Percentiles rank a stretch among this genome's conserved stretches.
These are phyloP conservation scores for Oedothorax gibbosus DNA, from an alignment of 1,140 invertebrate species.

Conservation along the genomic window DNA sequence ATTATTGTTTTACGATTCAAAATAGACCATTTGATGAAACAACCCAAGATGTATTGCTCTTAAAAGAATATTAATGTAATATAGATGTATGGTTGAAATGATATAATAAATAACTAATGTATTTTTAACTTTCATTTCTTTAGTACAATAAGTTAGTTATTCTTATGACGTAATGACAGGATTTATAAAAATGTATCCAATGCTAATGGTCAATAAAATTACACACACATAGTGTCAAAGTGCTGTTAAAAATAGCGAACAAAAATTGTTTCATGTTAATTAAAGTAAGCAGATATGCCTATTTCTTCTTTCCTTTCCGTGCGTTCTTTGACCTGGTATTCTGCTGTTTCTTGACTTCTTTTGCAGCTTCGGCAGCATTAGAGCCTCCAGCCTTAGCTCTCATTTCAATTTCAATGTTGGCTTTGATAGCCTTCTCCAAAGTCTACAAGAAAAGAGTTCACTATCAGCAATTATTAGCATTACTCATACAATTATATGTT, in stretches of 20 bases:
- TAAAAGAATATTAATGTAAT: neutral
- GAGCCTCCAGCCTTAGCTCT: constrained; percentile 37
- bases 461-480: neutral
- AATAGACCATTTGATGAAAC: neutral
- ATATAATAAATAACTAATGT: neutral
- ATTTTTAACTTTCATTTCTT: neutral
- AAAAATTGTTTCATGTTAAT: neutral
- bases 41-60: neutral
- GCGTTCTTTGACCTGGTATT: neutral
- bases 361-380: neutral
- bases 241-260: neutral
- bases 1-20: neutral
- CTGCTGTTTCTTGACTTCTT: neutral
- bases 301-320: constrained; percentile 47
- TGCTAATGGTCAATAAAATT: neutral
- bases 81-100: neutral
- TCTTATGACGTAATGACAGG: neutral
- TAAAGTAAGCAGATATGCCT: neutral
- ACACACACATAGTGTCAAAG: constrained; percentile 1
- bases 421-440: constrained; percentile 23
- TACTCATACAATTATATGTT: neutral
- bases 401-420: constrained; percentile 27
- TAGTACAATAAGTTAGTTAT: neutral
- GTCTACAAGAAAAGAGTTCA: constrained; percentile 22
- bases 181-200: neutral